These are phyloP conservation scores for Scotopteryx bipunctaria DNA, from an alignment of 2,888 invertebrate genomes.

Conservation along the genomic window DNA sequence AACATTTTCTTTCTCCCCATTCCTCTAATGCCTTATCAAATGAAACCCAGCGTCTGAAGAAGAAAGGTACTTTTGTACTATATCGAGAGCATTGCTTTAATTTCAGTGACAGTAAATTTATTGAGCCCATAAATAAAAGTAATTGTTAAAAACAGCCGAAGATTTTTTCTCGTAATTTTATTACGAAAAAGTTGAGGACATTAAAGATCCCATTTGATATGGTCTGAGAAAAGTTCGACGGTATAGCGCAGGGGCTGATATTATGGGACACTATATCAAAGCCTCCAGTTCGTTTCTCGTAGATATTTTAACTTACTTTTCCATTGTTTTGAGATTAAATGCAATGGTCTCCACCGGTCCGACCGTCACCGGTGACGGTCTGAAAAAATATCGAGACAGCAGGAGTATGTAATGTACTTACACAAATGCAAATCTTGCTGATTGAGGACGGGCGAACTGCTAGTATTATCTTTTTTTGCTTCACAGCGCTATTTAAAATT, in stretches of 20 bases:
- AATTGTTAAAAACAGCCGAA: constrained; percentile 72
- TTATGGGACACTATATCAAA: not conserved
- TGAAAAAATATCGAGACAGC: no score
- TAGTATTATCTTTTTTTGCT: no score
- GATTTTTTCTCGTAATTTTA: constrained; percentile 75
- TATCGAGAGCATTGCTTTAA: constrained; percentile 63
- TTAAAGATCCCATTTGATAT: constrained; percentile 63
- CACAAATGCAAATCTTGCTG: no score
- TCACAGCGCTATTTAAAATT: no score
- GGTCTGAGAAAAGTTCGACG: constrained; percentile 40
- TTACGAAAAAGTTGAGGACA: constrained; percentile 69
- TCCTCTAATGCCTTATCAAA: constrained; percentile 38
- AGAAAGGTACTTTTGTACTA: constrained; percentile 60
- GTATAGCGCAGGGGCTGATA: constrained; percentile 7
- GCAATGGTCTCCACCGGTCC: no score
- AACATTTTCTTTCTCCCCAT: constrained; percentile 35
- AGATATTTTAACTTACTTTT: no score
- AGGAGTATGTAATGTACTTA: no score
- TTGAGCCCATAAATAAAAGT: constrained; percentile 74
- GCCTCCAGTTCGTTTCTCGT: no score
- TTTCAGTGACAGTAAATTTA: constrained; percentile 71
- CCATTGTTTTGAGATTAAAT: no score
- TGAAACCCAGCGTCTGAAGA: constrained; percentile 52
- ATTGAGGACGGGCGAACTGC: no score
- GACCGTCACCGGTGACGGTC: no score